Evolutionary conservation across 2,888 invertebrate species (phyloP).

Genomic region (Cosmopolites sordidus): DNA sequence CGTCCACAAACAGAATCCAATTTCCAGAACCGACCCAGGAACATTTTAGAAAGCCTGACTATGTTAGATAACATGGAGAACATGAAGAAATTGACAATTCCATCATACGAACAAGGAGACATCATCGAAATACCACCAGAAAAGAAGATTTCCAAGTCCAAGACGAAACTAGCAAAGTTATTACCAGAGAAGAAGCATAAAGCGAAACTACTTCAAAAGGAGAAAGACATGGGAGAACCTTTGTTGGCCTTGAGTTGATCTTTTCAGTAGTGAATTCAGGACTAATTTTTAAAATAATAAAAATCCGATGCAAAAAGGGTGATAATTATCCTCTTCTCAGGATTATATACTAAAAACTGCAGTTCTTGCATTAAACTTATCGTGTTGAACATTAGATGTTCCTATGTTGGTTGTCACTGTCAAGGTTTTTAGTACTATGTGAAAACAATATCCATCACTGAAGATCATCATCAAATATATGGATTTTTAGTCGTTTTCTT

Average conservation of each 20-base stretch:
- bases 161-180: slow-evolving; percentile 59
- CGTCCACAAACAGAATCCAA: slow-evolving; percentile 25
- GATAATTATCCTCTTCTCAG: neutral
- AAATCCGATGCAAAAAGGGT: neutral
- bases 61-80: slow-evolving; percentile 58
- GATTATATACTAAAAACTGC: no score
- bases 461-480: no score
- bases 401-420: no score
- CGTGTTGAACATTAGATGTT: no score
- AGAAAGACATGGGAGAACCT: slow-evolving; percentile 58
- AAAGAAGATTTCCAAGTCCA: slow-evolving; percentile 57
- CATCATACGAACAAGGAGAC: slow-evolving; percentile 21
- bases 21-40: slow-evolving; percentile 53
- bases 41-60: slow-evolving; percentile 76
- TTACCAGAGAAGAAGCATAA: slow-evolving; percentile 53
- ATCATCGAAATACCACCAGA: slow-evolving; percentile 32
- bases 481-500: no score
- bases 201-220: slow-evolving; percentile 47
- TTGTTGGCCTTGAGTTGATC: slow-evolving; percentile 62
- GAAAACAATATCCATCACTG: no score
- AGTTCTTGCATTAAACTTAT: no score
- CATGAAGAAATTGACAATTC: neutral
- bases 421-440: no score
- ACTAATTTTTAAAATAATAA: neutral
- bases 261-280: neutral